Evolutionary conservation across 1,140 invertebrate genomes (phyloP).

Genomic region (Coboldia fuscipes): DNA sequence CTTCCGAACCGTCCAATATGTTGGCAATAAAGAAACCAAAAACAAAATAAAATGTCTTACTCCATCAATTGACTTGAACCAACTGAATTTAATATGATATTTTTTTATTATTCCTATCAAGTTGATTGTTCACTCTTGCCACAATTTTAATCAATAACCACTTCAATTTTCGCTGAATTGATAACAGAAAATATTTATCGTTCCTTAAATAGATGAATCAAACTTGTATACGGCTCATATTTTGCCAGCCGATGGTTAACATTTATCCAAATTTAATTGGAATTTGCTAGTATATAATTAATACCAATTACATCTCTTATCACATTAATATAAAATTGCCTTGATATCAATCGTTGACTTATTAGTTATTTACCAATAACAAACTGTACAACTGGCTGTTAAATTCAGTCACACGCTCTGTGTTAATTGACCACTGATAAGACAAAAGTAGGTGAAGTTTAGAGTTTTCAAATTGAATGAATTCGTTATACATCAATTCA

Average conservation of each 20-base stretch:
- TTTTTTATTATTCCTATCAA: too few relatives aligned
- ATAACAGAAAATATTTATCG: background rate
- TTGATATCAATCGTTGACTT: too few relatives aligned
- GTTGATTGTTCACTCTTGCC: background rate
- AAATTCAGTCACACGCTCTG: too few relatives aligned
- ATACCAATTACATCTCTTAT: background rate
- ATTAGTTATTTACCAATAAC: too few relatives aligned
- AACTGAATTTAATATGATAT: too few relatives aligned
- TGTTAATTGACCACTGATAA: background rate
- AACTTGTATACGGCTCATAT: background rate
- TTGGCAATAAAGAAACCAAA: too few relatives aligned
- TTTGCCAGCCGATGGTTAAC: too few relatives aligned
- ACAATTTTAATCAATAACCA: background rate
- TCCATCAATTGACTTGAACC: too few relatives aligned
- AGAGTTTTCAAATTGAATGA: background rate
- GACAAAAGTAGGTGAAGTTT: background rate
- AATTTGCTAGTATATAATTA: background rate
- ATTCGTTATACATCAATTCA: background rate
- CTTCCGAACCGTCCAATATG: too few relatives aligned
- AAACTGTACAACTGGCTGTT: too few relatives aligned
- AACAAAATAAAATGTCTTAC: too few relatives aligned
- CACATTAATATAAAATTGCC: background rate
- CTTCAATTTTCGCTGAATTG: background rate
- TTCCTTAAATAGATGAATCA: background rate
- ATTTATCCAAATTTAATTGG: too few relatives aligned